These are phyloP conservation scores for Zhuqinia jingwanae DNA, from an alignment of 2,888 invertebrate species.

Conservation along the genomic window DNA sequence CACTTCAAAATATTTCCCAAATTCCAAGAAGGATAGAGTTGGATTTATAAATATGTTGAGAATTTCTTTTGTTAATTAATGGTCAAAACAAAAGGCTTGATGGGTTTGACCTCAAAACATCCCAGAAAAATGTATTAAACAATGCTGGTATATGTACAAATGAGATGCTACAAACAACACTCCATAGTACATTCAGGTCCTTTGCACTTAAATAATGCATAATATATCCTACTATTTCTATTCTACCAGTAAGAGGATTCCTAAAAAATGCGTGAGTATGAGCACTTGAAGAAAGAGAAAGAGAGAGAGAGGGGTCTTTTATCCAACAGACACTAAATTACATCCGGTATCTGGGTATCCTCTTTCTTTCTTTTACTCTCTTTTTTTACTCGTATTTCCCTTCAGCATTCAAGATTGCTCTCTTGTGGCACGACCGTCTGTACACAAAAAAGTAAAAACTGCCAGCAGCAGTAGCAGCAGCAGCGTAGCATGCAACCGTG, in stretches of 20 bases:
- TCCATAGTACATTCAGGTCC: no score
- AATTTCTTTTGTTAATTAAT: no score
- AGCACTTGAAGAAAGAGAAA: background rate
- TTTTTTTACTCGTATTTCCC: no score
- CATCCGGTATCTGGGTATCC: slow-evolving; percentile 48
- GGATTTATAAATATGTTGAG: no score
- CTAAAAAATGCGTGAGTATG: background rate
- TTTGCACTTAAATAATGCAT: no score
- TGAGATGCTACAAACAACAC: no score
- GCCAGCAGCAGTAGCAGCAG: no score
- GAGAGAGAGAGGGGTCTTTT: background rate
- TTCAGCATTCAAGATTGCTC: slow-evolving; percentile 13
- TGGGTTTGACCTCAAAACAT: no score
- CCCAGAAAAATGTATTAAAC: no score
- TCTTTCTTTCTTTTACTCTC: slow-evolving; percentile 3
- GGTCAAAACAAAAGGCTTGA: no score
- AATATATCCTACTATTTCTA: background rate
- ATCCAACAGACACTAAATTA: slow-evolving; percentile 43
- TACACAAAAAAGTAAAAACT: slow-evolving; percentile 7
- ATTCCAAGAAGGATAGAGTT: background rate
- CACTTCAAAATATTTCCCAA: background rate
- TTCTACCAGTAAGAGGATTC: background rate
- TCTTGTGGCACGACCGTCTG: background rate
- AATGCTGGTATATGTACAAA: no score
- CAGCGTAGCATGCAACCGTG: no score